phyloP scores from a whole-genome alignment of 2,797 vertebrate genomes.

The Propithecus deckenii region DNA sequence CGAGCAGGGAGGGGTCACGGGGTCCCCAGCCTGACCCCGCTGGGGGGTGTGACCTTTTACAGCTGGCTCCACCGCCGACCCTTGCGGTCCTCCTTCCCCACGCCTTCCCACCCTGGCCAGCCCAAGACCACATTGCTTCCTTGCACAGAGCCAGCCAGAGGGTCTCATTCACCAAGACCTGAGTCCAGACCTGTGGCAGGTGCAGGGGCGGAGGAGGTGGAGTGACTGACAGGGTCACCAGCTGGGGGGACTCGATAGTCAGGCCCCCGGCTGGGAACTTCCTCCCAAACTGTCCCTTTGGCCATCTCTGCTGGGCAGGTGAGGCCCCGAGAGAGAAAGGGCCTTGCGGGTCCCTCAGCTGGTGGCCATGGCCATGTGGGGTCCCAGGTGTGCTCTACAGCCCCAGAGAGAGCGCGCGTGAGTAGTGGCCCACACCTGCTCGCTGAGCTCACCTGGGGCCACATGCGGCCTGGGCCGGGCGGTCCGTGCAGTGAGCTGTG shows the following conservation, averaged over 20 bases:
- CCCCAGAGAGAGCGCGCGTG: fast-evolving
- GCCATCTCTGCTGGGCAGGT: not conserved
- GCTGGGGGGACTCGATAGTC: not conserved
- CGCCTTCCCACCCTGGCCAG: not conserved
- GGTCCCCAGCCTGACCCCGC: not conserved
- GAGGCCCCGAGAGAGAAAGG: not conserved
- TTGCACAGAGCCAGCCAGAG: too few relatives aligned
- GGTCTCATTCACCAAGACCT: not conserved
- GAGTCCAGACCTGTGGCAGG: not conserved
- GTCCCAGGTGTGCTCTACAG: fast-evolving
- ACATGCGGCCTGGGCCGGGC: not conserved
- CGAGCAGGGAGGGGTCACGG: not conserved
- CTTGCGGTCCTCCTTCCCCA: not conserved
- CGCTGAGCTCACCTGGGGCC: fast-evolving
- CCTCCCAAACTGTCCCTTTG: too few relatives aligned
- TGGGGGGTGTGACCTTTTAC: not conserved
- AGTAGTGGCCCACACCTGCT: fast-evolving
- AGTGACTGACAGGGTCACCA: not conserved
- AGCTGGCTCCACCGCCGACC: too few relatives aligned
- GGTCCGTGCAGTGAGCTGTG: fast-evolving
- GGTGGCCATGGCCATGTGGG: not conserved
- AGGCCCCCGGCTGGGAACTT: fast-evolving
- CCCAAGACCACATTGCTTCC: not conserved
- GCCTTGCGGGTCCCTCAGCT: fast-evolving
- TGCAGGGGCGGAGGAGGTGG: fast-evolving